Conservation (phyloP, 2,797 vertebrate species). For the Balearica regulorum region DNA sequence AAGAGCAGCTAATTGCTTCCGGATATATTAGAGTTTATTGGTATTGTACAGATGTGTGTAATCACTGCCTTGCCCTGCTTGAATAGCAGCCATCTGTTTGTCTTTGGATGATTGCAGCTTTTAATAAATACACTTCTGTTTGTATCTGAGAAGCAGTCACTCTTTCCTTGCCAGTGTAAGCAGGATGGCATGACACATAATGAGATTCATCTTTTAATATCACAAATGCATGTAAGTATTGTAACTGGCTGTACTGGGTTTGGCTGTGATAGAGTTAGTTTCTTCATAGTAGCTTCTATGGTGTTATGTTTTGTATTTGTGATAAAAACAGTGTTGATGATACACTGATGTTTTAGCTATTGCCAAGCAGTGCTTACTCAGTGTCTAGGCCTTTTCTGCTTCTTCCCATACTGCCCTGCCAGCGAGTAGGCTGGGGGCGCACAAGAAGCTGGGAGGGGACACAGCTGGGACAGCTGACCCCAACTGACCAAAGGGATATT, state of each 20-base stretch:
- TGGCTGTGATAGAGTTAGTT: not conserved
- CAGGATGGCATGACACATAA: not conserved
- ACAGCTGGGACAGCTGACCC: not conserved
- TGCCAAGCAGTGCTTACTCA: not conserved
- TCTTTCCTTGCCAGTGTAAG: not conserved
- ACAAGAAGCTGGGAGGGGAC: not conserved
- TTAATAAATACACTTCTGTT: conserved; percentile 61
- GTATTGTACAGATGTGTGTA: conserved; percentile 72
- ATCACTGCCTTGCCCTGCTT: conserved; percentile 65
- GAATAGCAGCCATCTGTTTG: conserved; percentile 74
- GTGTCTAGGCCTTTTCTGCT: not conserved
- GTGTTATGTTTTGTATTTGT: not conserved
- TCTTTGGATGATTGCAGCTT: conserved; percentile 53
- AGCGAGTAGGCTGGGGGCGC: not conserved
- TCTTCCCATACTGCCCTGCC: not conserved
- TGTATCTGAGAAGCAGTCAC: conserved; percentile 15
- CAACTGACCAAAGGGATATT: not conserved
- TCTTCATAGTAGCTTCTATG: not conserved
- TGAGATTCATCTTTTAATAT: not conserved
- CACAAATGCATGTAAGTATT: not conserved
- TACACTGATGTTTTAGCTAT: not conserved
- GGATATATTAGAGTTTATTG: conserved; percentile 59
- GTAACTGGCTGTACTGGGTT: not conserved
- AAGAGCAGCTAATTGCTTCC: conserved; percentile 63
- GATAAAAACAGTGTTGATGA: not conserved